Conservation (phyloP, 2,797 vertebrate genomes). For the Melanotaenia boesemani region DNA sequence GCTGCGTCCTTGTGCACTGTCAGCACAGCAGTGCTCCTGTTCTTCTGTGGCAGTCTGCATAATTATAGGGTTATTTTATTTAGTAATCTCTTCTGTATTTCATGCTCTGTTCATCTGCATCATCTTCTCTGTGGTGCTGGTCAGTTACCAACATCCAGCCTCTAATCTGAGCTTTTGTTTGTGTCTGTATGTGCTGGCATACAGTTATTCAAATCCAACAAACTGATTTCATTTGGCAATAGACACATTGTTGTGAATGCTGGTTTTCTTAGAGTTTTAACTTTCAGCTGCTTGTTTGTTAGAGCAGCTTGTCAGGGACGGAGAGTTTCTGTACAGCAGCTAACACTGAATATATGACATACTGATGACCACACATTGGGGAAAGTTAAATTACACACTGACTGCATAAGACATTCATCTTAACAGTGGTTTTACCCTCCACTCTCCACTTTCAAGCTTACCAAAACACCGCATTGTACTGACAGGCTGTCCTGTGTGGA, state of each 20-base stretch:
- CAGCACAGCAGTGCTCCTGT: constrained; percentile 47
- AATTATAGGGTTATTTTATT: constrained; percentile 33
- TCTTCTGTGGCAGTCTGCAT: constrained; percentile 42
- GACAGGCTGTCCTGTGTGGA: constrained; percentile 8
- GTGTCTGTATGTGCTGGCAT: constrained; percentile 7
- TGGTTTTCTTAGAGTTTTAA: too few species aligned
- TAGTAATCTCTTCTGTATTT: constrained; percentile 38
- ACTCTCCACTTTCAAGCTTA: constrained; percentile 12
- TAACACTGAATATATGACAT: not conserved
- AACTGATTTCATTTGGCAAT: not conserved
- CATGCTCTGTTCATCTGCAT: constrained; percentile 34
- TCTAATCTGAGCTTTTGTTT: constrained; percentile 11
- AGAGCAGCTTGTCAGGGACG: not conserved
- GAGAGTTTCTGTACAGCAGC: not conserved
- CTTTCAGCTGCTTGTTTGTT: not conserved
- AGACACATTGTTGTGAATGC: not conserved
- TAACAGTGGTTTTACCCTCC: constrained; percentile 4
- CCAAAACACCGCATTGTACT: not conserved
- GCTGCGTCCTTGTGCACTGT: constrained; percentile 65
- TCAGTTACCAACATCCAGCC: constrained; percentile 12
- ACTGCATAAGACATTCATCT: constrained; percentile 9
- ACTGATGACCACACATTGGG: not conserved
- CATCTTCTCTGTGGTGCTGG: constrained; percentile 21
- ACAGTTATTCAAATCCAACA: not conserved
- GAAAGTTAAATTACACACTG: constrained; percentile 10